Evolutionary conservation across 2,113 vertebrate species (phyloP).

Genomic region (Myotis yumanensis): DNA sequence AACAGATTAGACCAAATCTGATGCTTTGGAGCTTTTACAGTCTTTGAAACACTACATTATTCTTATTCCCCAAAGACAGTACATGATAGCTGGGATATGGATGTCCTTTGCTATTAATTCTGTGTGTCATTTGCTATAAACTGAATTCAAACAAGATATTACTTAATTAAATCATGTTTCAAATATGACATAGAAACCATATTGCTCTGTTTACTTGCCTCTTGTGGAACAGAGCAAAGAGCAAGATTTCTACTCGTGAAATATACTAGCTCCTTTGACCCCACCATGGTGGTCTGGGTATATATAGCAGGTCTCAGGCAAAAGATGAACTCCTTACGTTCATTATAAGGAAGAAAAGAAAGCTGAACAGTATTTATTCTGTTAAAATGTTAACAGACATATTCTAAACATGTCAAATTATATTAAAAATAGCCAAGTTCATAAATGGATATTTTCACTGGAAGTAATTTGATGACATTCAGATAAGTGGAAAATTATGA

Average conservation of each 20-base stretch:
- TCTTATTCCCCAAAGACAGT: neutral
- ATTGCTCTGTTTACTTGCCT: neutral
- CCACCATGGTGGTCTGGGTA: neutral
- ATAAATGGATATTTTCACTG: neutral
- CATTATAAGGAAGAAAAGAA: slow-evolving; percentile 2
- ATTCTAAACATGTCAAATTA: neutral
- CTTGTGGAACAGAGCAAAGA: neutral
- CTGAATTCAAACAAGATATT: neutral
- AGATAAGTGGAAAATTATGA: neutral
- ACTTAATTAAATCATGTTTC: neutral
- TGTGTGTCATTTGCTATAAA: neutral
- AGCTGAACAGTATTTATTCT: neutral
- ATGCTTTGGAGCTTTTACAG: neutral
- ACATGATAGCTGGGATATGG: neutral
- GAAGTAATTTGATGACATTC: neutral
- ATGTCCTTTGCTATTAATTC: neutral
- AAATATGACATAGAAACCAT: neutral
- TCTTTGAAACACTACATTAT: neutral
- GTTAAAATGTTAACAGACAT: neutral
- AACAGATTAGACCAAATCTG: neutral
- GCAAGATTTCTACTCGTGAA: neutral
- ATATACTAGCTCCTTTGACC: neutral
- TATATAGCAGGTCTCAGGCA: neutral
- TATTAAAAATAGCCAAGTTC: neutral
- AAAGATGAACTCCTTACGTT: neutral